Base-by-base conservation (phyloP, 2,888 invertebrate species). In the Gryllus longicercus region DNA sequence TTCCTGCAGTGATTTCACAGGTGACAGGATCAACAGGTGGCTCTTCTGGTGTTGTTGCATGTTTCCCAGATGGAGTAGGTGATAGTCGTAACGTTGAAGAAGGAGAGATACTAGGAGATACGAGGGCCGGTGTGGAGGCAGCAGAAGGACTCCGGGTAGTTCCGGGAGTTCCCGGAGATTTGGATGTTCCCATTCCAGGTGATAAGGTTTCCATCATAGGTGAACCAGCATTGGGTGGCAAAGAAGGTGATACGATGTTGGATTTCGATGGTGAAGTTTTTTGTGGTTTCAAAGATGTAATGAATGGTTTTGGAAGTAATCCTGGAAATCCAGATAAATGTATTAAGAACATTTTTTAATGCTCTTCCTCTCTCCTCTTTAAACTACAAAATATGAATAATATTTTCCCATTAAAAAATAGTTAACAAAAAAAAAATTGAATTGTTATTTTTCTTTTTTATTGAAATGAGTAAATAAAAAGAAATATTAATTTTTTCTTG, bases 21-120 rank as follows among this genome's bases (percentile, higher is more conserved):
- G 92, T 93, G 2, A 93, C 89, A 0, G 96, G 96, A 87, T 96
- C 95, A 0, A 91, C 89, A 0, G 91, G 91, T 0, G 92, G 91
- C 85, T 93, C 92, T 80, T 87, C 92, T 91, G 87, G 81, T 78
- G 82, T 77, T 16, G 83, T 76, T 18, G 84, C 80, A 80, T 83
- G 84, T 23, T 83, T 82, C 18, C 82, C 82, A 23, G 83, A 84
- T 0, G 83, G 82, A 3, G 82, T 81, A 16, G 83, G 81, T n/a
- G 80, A 82, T 18, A 82, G 79, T 38, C 82, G 82, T 75, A 83
- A 80, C n/a, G 83, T 81, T 12, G 83, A 80, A 12, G 83, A 82
- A 18, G 84, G 82, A 2, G 84, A 82, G 2, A 83, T 79, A 23
- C 82, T 82, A 4, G 83, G 80, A 1, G 84, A 80, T 49, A 82